These are phyloP conservation scores for Macrophya annulata DNA, from an alignment of 2,888 invertebrate genomes.

Conservation along the genomic window DNA sequence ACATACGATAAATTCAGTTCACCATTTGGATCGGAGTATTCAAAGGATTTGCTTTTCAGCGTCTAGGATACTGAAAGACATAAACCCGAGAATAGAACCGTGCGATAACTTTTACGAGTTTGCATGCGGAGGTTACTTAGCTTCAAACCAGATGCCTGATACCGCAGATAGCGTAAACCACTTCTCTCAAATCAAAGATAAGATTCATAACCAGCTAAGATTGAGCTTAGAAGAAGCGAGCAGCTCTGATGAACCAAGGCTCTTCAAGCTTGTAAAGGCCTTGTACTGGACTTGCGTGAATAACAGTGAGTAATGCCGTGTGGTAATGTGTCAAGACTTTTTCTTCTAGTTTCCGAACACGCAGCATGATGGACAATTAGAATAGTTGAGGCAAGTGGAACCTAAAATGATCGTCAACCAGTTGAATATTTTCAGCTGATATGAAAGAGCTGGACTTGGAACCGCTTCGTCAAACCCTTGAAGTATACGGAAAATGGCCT, in stretches of 20 bases:
- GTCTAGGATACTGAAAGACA: conserved; percentile 86
- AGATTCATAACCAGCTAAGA: conserved; percentile 88
- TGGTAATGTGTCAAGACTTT: neutral
- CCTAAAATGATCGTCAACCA: neutral
- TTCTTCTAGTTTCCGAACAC: neutral
- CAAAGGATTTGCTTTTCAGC: conserved; percentile 79
- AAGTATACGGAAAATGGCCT: conserved; percentile 96
- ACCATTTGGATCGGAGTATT: neutral
- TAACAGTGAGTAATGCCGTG: conserved; percentile 84
- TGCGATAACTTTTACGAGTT: conserved; percentile 93
- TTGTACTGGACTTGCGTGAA: conserved; percentile 95
- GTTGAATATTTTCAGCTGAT: conserved; percentile 81
- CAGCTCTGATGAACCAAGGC: conserved; percentile 83
- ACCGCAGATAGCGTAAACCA: conserved; percentile 90
- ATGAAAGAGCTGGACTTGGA: conserved; percentile 90
- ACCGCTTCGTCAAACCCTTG: conserved; percentile 88
- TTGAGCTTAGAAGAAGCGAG: conserved; percentile 85
- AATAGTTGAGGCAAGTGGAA: neutral
- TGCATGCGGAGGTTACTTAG: conserved; percentile 89
- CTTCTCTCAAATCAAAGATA: conserved; percentile 88
- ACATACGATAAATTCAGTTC: neutral
- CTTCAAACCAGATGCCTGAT: conserved; percentile 88
- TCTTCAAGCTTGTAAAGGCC: conserved; percentile 89
- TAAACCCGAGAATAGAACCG: conserved; percentile 87
- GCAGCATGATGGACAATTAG: neutral